phyloP scores from a whole-genome alignment of 2,888 invertebrate genomes.

The Mythimna loreyi region DNA sequence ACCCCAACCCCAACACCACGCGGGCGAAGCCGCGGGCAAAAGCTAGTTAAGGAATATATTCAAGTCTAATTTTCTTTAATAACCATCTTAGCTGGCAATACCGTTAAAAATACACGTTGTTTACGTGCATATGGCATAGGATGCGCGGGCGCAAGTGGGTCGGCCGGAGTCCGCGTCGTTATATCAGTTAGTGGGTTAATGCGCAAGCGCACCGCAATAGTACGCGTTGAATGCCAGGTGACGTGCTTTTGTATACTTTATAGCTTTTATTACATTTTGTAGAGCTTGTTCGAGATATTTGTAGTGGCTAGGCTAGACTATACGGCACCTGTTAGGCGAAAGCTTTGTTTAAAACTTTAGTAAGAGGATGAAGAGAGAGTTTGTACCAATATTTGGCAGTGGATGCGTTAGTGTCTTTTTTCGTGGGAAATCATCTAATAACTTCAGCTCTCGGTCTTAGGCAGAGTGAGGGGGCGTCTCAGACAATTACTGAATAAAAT shows the following conservation, averaged over 20 bases:
- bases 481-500: too few relatives aligned
- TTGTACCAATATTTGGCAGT: neutral
- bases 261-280: conserved; percentile 41
- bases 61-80: conserved; percentile 37
- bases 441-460: too few relatives aligned
- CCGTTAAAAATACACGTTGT: conserved; percentile 70
- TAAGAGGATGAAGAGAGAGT: neutral
- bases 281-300: neutral
- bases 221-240: conserved; percentile 70
- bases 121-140: conserved; percentile 65
- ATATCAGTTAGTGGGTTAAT: conserved; percentile 72
- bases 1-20: too few relatives aligned
- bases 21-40: too few relatives aligned
- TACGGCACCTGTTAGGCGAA: neutral
- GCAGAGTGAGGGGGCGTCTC: too few relatives aligned
- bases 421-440: too few relatives aligned
- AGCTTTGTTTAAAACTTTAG: neutral
- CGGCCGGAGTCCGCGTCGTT: conserved; percentile 62
- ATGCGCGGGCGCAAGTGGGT: conserved; percentile 68
- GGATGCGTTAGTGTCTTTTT: neutral
- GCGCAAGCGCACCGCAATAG: conserved; percentile 60
- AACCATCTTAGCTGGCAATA: conserved; percentile 41
- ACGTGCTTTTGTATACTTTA: conserved; percentile 44
- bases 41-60: too few relatives aligned
- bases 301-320: conserved; percentile 13